Percentiles rank a stretch among this genome's conserved stretches.
Evolutionary conservation across 2,888 invertebrate species (phyloP).

Genomic region (Dyspetes luteomarginatus): DNA sequence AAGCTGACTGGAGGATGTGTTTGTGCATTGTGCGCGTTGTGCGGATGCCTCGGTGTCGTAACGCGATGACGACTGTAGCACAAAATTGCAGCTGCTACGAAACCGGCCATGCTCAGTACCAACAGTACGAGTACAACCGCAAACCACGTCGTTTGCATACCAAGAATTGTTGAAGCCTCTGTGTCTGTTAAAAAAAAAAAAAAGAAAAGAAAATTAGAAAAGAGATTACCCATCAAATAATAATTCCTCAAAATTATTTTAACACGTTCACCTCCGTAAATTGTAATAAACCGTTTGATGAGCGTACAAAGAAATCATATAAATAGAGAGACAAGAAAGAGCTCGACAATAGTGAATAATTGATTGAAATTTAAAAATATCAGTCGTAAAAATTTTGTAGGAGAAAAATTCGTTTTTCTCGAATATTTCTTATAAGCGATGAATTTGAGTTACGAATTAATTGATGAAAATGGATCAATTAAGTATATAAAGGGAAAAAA

Average conservation of each 20-base stretch:
- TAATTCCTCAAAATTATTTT: too few species aligned
- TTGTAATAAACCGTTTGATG: too few species aligned
- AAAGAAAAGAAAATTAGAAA: neutral
- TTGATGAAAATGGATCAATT: too few species aligned
- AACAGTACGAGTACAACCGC: slow-evolving; percentile 89
- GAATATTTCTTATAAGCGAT: neutral
- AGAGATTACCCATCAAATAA: too few species aligned
- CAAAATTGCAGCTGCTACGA: slow-evolving; percentile 88
- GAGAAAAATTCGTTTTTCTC: neutral
- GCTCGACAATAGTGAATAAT: slow-evolving; percentile 11
- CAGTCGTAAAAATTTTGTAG: neutral
- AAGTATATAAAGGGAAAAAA: neutral
- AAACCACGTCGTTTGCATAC: slow-evolving; percentile 91
- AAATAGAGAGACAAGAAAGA: neutral
- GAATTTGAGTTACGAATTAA: neutral
- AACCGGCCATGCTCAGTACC: slow-evolving; percentile 88
- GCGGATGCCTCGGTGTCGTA: slow-evolving; percentile 81
- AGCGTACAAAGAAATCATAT: neutral
- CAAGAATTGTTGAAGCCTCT: slow-evolving; percentile 87
- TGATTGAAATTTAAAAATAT: slow-evolving; percentile 10
- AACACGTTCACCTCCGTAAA: too few species aligned
- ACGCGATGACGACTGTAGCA: slow-evolving; percentile 90
- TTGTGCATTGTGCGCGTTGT: slow-evolving; percentile 81
- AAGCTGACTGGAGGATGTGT: slow-evolving; percentile 81
- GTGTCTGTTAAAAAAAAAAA: slow-evolving; percentile 83